Conservation (phyloP, 1,140 invertebrate species). For the Neotoxoptera formosana region DNA sequence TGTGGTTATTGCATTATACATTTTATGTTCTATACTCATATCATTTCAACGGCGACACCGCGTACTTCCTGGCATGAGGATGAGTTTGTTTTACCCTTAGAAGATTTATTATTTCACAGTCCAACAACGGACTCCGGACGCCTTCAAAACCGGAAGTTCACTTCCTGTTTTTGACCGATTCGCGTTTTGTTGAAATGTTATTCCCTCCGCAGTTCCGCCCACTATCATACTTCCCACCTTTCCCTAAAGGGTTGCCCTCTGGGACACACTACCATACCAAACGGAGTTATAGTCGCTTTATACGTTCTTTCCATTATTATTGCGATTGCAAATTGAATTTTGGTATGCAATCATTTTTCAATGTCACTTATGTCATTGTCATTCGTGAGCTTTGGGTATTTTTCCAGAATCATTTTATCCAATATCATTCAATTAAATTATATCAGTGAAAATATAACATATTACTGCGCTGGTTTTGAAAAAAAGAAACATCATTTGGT, state of each 20-base stretch:
- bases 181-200: constrained; percentile 45
- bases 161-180: constrained; percentile 45
- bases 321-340: constrained; percentile 31
- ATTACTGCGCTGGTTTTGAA: background rate
- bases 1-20: constrained; percentile 28
- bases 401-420: background rate
- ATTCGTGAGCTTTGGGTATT: background rate
- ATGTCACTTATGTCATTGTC: constrained; percentile 19
- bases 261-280: background rate
- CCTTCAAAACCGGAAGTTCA: constrained; percentile 28
- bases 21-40: constrained; percentile 24
- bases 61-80: constrained; percentile 25
- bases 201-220: background rate
- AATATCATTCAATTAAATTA: background rate
- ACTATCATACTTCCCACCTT: background rate
- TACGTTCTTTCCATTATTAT: constrained; percentile 25
- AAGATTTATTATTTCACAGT: constrained; percentile 40
- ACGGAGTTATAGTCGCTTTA: constrained; percentile 35
- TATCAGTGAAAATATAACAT: background rate
- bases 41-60: background rate
- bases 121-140: constrained; percentile 26
- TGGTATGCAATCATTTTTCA: constrained; percentile 20
- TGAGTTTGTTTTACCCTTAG: constrained; percentile 21
- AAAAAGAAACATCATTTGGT: background rate
- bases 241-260: background rate